Percentiles rank a stretch among this genome's conserved stretches.
phyloP scores from a whole-genome alignment of 2,888 invertebrate species.

The Andrena minutula region DNA sequence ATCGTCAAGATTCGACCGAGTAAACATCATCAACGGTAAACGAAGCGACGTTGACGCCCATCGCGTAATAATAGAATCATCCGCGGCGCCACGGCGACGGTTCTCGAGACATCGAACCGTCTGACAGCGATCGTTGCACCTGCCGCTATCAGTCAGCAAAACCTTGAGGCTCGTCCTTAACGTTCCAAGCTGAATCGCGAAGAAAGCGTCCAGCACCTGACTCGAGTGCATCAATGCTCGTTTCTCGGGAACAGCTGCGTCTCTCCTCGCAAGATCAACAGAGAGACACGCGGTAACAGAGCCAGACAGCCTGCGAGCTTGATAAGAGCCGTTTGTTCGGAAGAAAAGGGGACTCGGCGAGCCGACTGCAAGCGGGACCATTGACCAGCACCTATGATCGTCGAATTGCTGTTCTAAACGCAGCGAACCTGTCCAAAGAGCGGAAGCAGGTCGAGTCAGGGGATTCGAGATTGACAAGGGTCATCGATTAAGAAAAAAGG shows the following conservation, averaged over 20 bases:
- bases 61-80: conserved; percentile 38
- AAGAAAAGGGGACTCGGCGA: not conserved
- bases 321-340: conserved; percentile 6
- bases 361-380: conserved; percentile 17
- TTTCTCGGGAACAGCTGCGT: conserved; percentile 18
- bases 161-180: conserved; percentile 28
- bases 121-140: conserved; percentile 47
- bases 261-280: conserved; percentile 8
- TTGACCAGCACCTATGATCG: not conserved
- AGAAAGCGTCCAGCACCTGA: not conserved
- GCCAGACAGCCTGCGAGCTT: conserved; percentile 10
- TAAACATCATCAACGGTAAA: conserved; percentile 1
- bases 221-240: not conserved
- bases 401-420: no score
- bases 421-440: no score
- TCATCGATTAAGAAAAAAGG: not conserved
- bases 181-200: not conserved
- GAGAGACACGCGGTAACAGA: conserved; percentile 10
- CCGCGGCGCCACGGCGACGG: conserved; percentile 22
- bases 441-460: no score
- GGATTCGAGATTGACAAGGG: not conserved
- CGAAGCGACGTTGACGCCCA: not conserved
- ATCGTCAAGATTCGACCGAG: conserved; percentile 12
- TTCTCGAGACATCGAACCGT: conserved; percentile 10
- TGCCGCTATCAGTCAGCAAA: conserved; percentile 43